Evolutionary conservation across 2,888 invertebrate species (phyloP), one percentile per base, ranked within the genome.

Genomic region (Endomychus coccineus): DNA sequence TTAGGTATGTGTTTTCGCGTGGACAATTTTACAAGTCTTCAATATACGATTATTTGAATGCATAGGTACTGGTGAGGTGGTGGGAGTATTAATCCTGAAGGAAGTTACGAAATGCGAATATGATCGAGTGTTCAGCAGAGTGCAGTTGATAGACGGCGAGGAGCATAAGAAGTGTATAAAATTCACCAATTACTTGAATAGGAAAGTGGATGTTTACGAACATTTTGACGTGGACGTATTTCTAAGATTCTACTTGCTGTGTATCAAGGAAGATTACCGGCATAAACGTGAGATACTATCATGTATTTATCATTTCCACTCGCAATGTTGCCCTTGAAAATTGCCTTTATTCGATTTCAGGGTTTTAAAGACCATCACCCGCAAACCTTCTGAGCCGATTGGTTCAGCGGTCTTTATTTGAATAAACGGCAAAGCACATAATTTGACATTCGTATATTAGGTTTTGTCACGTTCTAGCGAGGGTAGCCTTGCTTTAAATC

Each of bases 171-270:
- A 58, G 41, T 54, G 58, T 16, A 46, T 50, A 1, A 40, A 38
- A 3, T 58, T 64, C 27, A 43, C 51, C 13, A 55, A 54, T 21
- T 49, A 55, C 27, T 31, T 65, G 3, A 58, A 52, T 30, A 43
- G 63, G 25, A 62, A 60, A 48, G 51, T 56, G 2, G 60, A 65
- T 36, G 45, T 65, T 34, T 64, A 52, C 37, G 52, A 52, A 7
- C 41, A 45, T 11, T 60, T 52, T 34, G 44, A 61, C 4, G 61
- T 62, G 36, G 59, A 64, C 3, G 40, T 41, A 4, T 62, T 55
- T 39, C 41, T 65, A n/a, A 46, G 56, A 23, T 61, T 53, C 40
- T 58, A 58, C 34, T 35, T 58, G 12, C 31, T 65, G 2, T 63
- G 62, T 34, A 47, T 65, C 9, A 47, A 49, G 14, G 53, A 56